Percentiles rank a stretch among this genome's conserved stretches.
Conservation (phyloP, 2,888 invertebrate species). For the Polia nebulosa region DNA sequence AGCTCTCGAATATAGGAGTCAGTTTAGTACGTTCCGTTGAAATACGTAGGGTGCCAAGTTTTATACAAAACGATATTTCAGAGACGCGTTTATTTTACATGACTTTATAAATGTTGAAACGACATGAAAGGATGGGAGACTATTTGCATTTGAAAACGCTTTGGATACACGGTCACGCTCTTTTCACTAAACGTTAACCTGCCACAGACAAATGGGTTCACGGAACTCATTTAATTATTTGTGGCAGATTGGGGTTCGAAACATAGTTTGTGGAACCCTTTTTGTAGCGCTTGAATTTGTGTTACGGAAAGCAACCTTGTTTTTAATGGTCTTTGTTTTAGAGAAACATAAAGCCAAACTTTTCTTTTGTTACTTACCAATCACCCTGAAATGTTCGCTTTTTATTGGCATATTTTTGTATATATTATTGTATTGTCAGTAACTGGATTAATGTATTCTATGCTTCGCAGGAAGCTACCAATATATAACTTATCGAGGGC, state of each 20-base stretch:
- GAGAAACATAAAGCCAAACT: slow-evolving; percentile 23
- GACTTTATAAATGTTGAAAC: slow-evolving; percentile 24
- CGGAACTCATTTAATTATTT: slow-evolving; percentile 65
- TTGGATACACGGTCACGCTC: slow-evolving; percentile 31
- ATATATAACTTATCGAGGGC: neutral
- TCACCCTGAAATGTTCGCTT: slow-evolving; percentile 11
- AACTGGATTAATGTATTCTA: slow-evolving; percentile 1
- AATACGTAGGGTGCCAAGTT: slow-evolving; percentile 36
- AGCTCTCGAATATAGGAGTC: slow-evolving; percentile 33
- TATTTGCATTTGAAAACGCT: slow-evolving; percentile 55
- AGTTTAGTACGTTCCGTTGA: slow-evolving; percentile 25
- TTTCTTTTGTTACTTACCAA: slow-evolving; percentile 26
- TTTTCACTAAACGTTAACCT: slow-evolving; percentile 56
- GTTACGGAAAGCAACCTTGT: slow-evolving; percentile 39
- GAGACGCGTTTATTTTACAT: slow-evolving; percentile 26
- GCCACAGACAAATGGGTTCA: slow-evolving; percentile 45
- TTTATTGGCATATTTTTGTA: neutral
- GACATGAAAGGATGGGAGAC: slow-evolving; percentile 13
- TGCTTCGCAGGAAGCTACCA: neutral
- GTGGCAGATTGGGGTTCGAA: slow-evolving; percentile 57
- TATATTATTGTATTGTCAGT: neutral
- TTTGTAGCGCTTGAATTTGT: slow-evolving; percentile 56
- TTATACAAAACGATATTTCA: slow-evolving; percentile 27
- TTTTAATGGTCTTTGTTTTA: slow-evolving; percentile 49
- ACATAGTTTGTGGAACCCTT: slow-evolving; percentile 61